Evolutionary conservation across 2,113 vertebrate species (phyloP).

Genomic region (Siniperca knerii): DNA sequence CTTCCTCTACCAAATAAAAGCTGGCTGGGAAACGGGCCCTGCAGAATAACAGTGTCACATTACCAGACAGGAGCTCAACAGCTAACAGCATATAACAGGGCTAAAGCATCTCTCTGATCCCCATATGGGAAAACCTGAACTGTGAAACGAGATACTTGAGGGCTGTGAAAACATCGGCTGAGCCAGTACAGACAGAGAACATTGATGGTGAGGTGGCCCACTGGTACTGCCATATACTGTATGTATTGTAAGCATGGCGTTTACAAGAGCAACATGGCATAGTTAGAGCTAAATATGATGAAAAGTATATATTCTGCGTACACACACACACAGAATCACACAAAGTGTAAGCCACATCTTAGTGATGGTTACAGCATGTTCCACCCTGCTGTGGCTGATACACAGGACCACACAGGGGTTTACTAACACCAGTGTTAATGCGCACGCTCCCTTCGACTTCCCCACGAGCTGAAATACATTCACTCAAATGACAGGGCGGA

Average conservation of each 20-base stretch:
- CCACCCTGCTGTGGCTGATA: constrained; percentile 42
- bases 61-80: constrained; percentile 56
- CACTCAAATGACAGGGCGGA: constrained; percentile 38
- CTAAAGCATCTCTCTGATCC: constrained; percentile 49
- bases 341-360: constrained; percentile 37
- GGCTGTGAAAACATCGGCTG: constrained; percentile 42
- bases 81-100: constrained; percentile 52
- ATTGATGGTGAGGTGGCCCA: constrained; percentile 5
- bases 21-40: constrained; percentile 30
- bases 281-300: constrained; percentile 7
- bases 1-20: constrained; percentile 42
- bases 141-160: constrained; percentile 55
- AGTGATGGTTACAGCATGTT: constrained; percentile 43
- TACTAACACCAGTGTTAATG: constrained; percentile 31
- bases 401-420: constrained; percentile 64
- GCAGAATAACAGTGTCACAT: constrained; percentile 60
- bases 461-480: constrained; percentile 27
- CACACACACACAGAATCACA: background rate
- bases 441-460: constrained; percentile 3
- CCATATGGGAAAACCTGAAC: constrained; percentile 56
- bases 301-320: constrained; percentile 14
- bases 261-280: constrained; percentile 11
- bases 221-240: background rate
- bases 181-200: constrained; percentile 37
- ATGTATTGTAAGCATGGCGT: background rate